These are phyloP conservation scores for Platynereis dumerilii DNA, from an alignment of 2,888 invertebrate genomes.

Conservation along the genomic window DNA sequence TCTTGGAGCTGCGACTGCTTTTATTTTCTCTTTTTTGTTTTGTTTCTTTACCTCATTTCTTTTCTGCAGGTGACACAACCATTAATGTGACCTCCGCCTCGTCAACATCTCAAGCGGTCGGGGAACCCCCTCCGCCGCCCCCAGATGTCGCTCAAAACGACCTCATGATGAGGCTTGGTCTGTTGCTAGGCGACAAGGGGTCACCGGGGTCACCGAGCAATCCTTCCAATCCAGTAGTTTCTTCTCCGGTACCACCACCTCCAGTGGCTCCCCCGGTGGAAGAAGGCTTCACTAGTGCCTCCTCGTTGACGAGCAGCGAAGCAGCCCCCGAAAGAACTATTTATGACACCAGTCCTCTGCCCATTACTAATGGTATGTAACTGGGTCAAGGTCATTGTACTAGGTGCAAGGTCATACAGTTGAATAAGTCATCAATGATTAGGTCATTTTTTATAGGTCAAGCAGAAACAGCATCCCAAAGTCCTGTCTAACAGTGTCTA, in stretches of 20 bases:
- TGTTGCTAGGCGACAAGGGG: slow-evolving; percentile 78
- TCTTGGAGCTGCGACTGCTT: too few species aligned
- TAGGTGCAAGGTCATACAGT: too few species aligned
- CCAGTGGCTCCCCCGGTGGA: slow-evolving; percentile 5
- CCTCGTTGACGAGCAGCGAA: slow-evolving; percentile 68
- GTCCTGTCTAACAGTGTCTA: too few species aligned
- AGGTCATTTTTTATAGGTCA: too few species aligned
- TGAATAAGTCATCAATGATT: too few species aligned
- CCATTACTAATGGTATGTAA: slow-evolving; percentile 76
- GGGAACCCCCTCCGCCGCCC: slow-evolving; percentile 52
- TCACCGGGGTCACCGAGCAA: slow-evolving; percentile 8
- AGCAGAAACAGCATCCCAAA: too few species aligned
- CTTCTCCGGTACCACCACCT: slow-evolving; percentile 9
- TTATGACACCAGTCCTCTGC: slow-evolving; percentile 87
- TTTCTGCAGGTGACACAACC: neutral
- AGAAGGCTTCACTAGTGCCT: slow-evolving; percentile 64
- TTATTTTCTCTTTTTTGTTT: too few species aligned
- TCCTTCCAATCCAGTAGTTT: too few species aligned
- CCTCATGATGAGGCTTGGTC: slow-evolving; percentile 81
- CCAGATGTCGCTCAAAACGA: slow-evolving; percentile 73
- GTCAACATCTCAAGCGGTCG: neutral
- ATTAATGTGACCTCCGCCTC: too few species aligned
- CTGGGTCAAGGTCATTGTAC: slow-evolving; percentile 21
- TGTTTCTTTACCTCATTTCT: neutral
- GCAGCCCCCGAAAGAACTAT: slow-evolving; percentile 74